Evolutionary conservation across 2,888 invertebrate genomes (phyloP).

Genomic region (Torymus tubicola): DNA sequence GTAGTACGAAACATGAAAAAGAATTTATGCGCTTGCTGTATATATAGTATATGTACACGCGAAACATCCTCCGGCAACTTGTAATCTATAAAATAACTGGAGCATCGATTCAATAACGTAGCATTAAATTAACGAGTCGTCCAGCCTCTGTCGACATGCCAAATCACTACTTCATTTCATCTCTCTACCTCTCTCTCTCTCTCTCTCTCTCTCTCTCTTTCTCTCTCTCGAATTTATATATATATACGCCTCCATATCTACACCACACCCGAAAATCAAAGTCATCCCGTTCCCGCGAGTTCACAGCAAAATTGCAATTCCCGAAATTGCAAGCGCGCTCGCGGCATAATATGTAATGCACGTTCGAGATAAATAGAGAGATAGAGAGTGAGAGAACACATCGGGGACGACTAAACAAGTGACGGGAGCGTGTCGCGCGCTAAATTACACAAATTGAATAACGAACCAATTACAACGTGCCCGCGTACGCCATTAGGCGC

Average conservation of each 20-base stretch:
- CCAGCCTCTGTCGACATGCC: neutral
- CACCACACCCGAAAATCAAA: conserved; percentile 8
- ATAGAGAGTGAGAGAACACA: too few relatives aligned
- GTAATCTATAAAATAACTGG: neutral
- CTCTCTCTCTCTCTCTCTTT: too few relatives aligned
- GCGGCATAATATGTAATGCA: neutral
- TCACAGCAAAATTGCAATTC: conserved; percentile 20
- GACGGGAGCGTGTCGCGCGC: conserved; percentile 33
- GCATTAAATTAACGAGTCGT: neutral
- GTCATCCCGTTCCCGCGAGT: neutral
- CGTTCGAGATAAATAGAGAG: neutral
- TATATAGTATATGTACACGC: too few relatives aligned
- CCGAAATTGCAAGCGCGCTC: conserved; percentile 2
- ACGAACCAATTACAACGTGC: conserved; percentile 68
- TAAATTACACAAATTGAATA: conserved; percentile 68
- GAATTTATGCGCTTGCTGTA: neutral
- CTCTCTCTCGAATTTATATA: too few relatives aligned
- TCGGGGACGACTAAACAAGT: conserved; percentile 23
- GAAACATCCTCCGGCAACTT: neutral
- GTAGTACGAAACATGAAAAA: neutral
- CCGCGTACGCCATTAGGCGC: conserved; percentile 60
- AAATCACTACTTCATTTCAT: neutral
- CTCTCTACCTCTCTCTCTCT: too few relatives aligned
- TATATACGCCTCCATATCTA: too few relatives aligned
- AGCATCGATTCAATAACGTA: neutral